Evolutionary conservation across 1,140 invertebrate genomes (phyloP).

Genomic region (Lepidurus couesii): DNA sequence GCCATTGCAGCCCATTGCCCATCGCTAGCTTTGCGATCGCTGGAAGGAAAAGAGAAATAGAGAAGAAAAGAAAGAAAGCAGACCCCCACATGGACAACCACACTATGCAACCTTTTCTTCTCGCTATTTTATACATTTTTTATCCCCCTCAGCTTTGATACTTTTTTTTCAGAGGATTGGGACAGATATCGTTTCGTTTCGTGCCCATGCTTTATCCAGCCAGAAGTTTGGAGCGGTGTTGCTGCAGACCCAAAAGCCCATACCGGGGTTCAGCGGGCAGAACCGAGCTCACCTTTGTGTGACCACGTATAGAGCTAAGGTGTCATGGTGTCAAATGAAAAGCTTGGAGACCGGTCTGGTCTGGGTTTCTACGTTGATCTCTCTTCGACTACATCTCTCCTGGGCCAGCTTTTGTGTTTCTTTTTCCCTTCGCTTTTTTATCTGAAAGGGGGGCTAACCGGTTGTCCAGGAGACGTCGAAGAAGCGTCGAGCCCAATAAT

Average conservation of each 20-base stretch:
- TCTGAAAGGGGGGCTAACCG: neutral
- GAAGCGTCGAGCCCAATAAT: constrained; percentile 21
- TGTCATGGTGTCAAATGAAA: constrained; percentile 22
- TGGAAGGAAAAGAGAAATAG: neutral
- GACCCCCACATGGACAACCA: constrained; percentile 9
- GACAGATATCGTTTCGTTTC: constrained; percentile 22
- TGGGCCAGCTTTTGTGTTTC: constrained; percentile 7
- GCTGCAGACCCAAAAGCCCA: neutral
- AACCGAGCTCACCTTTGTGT: constrained; percentile 21
- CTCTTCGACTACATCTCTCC: neutral
- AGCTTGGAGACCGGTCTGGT: neutral
- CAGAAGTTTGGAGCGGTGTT: neutral
- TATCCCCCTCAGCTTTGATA: constrained; percentile 7
- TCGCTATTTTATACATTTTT: constrained; percentile 20
- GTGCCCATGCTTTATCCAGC: neutral
- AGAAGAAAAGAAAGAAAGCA: neutral
- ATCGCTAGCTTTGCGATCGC: neutral
- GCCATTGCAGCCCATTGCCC: constrained; percentile 8
- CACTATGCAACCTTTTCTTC: constrained; percentile 19
- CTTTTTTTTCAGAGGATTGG: neutral
- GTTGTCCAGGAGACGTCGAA: constrained; percentile 17
- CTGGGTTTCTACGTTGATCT: neutral
- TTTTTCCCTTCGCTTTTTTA: neutral
- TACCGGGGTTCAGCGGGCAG: constrained; percentile 2
- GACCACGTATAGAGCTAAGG: constrained; percentile 21